These are phyloP conservation scores for Poeciliopsis turneri DNA, from an alignment of 2,797 vertebrate species.

Conservation along the genomic window DNA sequence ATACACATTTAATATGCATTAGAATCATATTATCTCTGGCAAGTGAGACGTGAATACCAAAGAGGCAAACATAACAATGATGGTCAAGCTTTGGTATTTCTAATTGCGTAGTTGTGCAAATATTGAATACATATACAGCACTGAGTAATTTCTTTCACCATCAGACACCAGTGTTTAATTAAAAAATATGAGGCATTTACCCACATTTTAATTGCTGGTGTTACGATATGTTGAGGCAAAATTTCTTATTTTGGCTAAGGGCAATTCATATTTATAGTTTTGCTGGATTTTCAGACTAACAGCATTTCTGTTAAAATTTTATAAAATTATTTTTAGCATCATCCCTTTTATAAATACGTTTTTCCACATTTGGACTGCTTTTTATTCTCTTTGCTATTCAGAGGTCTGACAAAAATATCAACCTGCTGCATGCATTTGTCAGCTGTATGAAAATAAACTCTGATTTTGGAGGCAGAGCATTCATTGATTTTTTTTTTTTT, in stretches of 20 bases:
- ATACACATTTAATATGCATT: conserved; percentile 63
- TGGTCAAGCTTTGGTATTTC: conserved; percentile 57
- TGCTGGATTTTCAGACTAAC: neutral
- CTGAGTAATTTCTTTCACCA: conserved; percentile 57
- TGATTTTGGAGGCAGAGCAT: conserved; percentile 15
- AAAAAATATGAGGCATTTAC: conserved; percentile 62
- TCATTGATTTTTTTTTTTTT: neutral
- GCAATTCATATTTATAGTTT: conserved; percentile 12
- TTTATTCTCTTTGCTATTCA: conserved; percentile 41
- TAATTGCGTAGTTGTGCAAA: conserved; percentile 72
- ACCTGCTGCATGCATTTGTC: conserved; percentile 7
- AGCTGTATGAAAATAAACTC: conserved; percentile 24
- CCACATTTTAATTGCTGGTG: conserved; percentile 67
- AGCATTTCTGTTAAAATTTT: conserved; percentile 16
- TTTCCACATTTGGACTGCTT: conserved; percentile 55
- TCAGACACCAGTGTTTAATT: conserved; percentile 56
- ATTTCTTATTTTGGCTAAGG: conserved; percentile 34
- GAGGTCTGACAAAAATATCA: conserved; percentile 18
- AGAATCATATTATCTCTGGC: conserved; percentile 72
- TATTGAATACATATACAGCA: conserved; percentile 57
- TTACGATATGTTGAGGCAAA: conserved; percentile 35
- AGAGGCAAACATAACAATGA: conserved; percentile 62
- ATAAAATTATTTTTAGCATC: conserved; percentile 34
- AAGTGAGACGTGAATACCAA: conserved; percentile 71
- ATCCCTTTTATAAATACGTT: conserved; percentile 42